These are phyloP conservation scores for Araneus ventricosus DNA, from an alignment of 1,140 invertebrate species.

Conservation along the genomic window DNA sequence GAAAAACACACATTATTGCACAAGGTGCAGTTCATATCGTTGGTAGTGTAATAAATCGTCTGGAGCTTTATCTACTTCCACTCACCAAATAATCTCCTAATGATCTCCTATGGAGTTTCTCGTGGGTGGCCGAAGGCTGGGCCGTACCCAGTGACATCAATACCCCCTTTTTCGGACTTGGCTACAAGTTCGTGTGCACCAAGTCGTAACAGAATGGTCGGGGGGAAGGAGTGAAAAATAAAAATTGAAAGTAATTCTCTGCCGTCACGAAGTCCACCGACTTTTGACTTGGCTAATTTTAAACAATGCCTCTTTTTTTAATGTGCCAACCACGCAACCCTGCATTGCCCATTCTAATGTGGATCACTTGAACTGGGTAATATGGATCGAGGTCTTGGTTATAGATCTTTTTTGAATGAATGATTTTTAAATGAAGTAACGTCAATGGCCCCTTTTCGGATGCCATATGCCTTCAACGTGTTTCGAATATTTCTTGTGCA, in stretches of 20 bases:
- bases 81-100: not conserved
- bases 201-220: not conserved
- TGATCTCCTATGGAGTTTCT: not conserved
- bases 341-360: not conserved
- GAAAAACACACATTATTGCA: not conserved
- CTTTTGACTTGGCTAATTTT: not conserved
- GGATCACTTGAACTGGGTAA: conserved; percentile 13
- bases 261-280: not conserved
- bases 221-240: not conserved
- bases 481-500: not conserved
- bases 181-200: not conserved
- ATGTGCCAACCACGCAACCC: not conserved
- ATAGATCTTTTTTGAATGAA: too few relatives aligned
- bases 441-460: not conserved
- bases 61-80: not conserved
- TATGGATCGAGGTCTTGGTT: too few relatives aligned
- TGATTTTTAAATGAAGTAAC: too few relatives aligned
- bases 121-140: conserved; percentile 1
- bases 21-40: not conserved
- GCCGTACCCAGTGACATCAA: conserved; percentile 29
- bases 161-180: not conserved
- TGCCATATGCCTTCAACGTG: not conserved
- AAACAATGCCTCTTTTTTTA: conserved; percentile 19
- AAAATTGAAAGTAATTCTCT: conserved; percentile 23
- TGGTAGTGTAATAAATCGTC: not conserved